A percentile compares a stretch with the other conserved stretches of the same genome.
phyloP scores from a whole-genome alignment of 2,797 vertebrate genomes.

The Okamejei kenojei region DNA sequence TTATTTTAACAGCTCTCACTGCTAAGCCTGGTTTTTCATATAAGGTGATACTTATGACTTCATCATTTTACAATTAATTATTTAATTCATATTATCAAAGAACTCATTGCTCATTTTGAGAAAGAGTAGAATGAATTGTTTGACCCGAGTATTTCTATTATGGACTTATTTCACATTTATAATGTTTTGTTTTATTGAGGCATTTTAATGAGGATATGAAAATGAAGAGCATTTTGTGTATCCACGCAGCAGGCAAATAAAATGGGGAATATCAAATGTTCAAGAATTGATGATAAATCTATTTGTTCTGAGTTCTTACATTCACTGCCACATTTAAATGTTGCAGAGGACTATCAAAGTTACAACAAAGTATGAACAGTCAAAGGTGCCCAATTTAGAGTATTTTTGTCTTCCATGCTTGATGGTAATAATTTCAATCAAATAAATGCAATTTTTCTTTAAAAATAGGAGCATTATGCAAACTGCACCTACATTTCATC shows the following conservation, averaged over 20 bases:
- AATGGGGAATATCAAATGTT: neutral
- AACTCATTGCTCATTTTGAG: neutral
- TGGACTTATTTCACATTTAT: neutral
- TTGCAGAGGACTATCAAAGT: neutral
- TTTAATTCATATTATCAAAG: neutral
- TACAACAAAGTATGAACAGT: neutral
- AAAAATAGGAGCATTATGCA: neutral
- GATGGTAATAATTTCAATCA: neutral
- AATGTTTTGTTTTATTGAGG: neutral
- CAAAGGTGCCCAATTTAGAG: neutral
- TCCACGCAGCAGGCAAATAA: neutral
- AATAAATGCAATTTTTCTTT: neutral
- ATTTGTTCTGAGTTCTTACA: neutral
- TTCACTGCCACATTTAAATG: neutral
- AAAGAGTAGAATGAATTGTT: neutral
- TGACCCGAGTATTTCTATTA: neutral
- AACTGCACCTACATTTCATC: neutral
- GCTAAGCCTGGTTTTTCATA: neutral
- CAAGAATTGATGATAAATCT: neutral
- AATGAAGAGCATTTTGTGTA: neutral
- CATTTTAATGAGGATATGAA: neutral
- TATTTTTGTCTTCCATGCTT: neutral
- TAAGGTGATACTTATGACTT: neutral
- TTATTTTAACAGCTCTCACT: neutral
- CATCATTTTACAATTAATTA: neutral